Conservation (phyloP, 2,797 vertebrate genomes). For the Fistularia commersonii region DNA sequence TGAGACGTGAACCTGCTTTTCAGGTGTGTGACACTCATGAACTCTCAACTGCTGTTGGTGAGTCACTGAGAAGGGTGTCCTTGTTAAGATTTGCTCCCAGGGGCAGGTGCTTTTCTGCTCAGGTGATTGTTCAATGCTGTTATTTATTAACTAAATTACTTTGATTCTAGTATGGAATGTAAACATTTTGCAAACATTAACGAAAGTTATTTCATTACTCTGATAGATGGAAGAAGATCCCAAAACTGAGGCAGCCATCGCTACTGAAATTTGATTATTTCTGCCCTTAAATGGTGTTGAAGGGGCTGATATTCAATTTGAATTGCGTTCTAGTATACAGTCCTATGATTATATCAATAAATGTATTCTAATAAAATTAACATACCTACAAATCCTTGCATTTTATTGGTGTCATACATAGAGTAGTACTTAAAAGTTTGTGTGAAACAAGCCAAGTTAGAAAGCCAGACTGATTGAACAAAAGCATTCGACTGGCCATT, state of each 20-base stretch:
- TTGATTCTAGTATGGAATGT: background rate
- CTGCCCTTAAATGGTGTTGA: conserved; percentile 1
- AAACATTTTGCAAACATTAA: background rate
- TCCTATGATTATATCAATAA: background rate
- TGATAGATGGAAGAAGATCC: conserved; percentile 40
- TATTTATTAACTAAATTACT: background rate
- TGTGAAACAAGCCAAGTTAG: conserved; percentile 4
- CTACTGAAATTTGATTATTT: conserved; percentile 50
- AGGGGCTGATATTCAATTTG: background rate
- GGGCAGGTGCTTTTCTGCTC: conserved; percentile 44
- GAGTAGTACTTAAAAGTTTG: background rate
- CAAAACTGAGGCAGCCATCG: conserved; percentile 13
- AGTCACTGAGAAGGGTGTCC: conserved; percentile 60
- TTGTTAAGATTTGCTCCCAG: conserved; percentile 54
- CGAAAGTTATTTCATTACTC: conserved; percentile 11
- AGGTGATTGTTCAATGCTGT: conserved; percentile 30
- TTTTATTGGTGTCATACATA: no score
- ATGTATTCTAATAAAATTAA: no score
- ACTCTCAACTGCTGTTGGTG: conserved; percentile 49
- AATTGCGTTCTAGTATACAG: background rate
- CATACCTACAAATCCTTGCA: no score
- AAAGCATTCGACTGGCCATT: background rate
- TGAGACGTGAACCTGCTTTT: conserved; percentile 10
- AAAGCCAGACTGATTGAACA: background rate
- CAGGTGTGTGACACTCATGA: conserved; percentile 69